phyloP scores from a whole-genome alignment of 2,797 vertebrate species.

The Bradypus variegatus region DNA sequence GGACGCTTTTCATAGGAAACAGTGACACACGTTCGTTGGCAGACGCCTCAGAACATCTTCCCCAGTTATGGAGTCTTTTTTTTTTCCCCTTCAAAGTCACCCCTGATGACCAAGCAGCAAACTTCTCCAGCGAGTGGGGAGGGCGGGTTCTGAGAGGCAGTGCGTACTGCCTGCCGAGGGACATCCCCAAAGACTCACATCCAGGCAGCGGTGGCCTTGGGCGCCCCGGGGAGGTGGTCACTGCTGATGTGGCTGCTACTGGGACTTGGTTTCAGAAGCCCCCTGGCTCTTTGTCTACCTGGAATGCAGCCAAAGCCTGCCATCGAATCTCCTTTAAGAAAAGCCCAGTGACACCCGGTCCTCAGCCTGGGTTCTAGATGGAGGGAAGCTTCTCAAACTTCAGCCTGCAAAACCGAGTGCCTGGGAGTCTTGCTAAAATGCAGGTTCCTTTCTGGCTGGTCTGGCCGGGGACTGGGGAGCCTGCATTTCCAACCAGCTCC shows the following conservation, averaged over 20 bases:
- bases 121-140: not conserved
- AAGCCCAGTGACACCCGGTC: not conserved
- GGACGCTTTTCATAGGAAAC: constrained; percentile 17
- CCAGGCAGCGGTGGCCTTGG: not conserved
- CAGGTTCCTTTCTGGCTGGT: not conserved
- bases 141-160: not conserved
- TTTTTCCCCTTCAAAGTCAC: constrained; percentile 23
- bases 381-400: not conserved
- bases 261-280: not conserved
- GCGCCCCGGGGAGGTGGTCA: too few relatives aligned
- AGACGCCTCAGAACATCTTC: not conserved
- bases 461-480: not conserved
- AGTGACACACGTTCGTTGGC: constrained; percentile 1
- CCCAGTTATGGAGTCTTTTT: not conserved
- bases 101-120: not conserved
- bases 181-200: not conserved
- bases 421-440: not conserved
- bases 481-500: not conserved
- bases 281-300: not conserved
- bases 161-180: not conserved
- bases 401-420: not conserved
- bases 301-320: not conserved
- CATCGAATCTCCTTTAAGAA: constrained; percentile 26
- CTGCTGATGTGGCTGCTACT: not conserved
- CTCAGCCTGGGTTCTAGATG: not conserved